Evolutionary conservation across 2,113 vertebrate species (phyloP).

Genomic region (Silurus meridionalis): DNA sequence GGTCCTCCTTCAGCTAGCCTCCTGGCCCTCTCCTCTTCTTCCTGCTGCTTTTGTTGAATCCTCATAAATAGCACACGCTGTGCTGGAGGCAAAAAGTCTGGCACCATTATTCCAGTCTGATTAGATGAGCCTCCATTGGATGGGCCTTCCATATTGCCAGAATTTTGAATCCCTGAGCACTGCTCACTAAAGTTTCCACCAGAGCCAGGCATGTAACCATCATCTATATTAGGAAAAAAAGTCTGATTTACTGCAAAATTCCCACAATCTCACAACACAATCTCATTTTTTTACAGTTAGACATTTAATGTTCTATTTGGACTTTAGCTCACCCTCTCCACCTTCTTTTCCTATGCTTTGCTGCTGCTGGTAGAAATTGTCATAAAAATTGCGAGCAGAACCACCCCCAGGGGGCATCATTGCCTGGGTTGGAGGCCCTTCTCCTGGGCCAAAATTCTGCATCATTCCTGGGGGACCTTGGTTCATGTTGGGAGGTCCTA

Average conservation of each 20-base stretch:
- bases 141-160: constrained; percentile 69
- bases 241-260: background rate
- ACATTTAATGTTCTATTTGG: background rate
- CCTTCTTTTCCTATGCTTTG: constrained; percentile 80
- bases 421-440: constrained; percentile 75
- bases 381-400: constrained; percentile 81
- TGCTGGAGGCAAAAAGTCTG: constrained; percentile 89
- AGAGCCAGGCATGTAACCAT: constrained; percentile 74
- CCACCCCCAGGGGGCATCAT: constrained; percentile 75
- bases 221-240: constrained; percentile 58
- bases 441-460: constrained; percentile 77
- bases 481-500: constrained; percentile 75
- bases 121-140: constrained; percentile 61
- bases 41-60: constrained; percentile 95
- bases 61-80: constrained; percentile 90
- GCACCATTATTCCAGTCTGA: constrained; percentile 75
- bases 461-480: constrained; percentile 78
- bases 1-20: constrained; percentile 80
- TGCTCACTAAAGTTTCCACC: constrained; percentile 61
- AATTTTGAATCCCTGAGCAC: constrained; percentile 66
- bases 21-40: constrained; percentile 87
- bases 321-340: constrained; percentile 55
- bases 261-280: background rate
- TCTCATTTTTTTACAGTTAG: background rate
- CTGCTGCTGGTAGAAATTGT: constrained; percentile 84